Conservation (phyloP, 2,888 invertebrate genomes). For the Ctenicera cuprea region DNA sequence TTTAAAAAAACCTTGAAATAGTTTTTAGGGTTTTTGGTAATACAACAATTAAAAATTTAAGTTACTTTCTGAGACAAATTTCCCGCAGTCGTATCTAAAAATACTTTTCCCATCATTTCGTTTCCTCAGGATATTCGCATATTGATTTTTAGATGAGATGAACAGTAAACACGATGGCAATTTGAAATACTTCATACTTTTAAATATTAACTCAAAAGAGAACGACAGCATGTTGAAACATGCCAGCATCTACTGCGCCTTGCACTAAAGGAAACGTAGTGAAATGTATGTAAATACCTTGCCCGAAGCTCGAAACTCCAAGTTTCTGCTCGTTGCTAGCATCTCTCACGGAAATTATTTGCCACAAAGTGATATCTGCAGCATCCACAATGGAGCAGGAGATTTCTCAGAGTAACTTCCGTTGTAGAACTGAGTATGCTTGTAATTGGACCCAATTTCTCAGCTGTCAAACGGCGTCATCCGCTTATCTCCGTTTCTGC, state of each 20-base stretch:
- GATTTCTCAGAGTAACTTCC: slow-evolving; percentile 37
- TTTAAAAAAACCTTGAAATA: too few species aligned
- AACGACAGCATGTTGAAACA: too few species aligned
- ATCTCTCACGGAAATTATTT: slow-evolving; percentile 35
- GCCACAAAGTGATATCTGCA: slow-evolving; percentile 35
- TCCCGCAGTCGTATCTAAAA: not conserved
- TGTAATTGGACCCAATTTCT: slow-evolving; percentile 38
- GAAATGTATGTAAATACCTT: slow-evolving; percentile 34
- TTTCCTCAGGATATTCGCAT: not conserved
- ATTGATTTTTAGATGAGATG: not conserved
- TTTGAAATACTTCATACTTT: not conserved
- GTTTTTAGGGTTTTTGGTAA: too few species aligned
- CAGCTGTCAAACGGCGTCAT: slow-evolving; percentile 16
- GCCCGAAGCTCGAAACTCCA: not conserved
- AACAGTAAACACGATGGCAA: not conserved
- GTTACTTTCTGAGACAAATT: too few species aligned
- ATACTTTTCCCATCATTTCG: not conserved
- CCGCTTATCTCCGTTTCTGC: slow-evolving; percentile 6
- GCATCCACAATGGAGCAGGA: slow-evolving; percentile 25
- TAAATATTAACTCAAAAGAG: not conserved
- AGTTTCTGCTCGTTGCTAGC: slow-evolving; percentile 5
- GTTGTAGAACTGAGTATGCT: slow-evolving; percentile 18
- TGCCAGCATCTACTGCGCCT: not conserved
- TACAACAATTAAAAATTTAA: too few species aligned
- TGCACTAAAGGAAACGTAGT: slow-evolving; percentile 1